Evolutionary conservation across 2,113 vertebrate species (phyloP).

Genomic region (Pteruthius melanotis): DNA sequence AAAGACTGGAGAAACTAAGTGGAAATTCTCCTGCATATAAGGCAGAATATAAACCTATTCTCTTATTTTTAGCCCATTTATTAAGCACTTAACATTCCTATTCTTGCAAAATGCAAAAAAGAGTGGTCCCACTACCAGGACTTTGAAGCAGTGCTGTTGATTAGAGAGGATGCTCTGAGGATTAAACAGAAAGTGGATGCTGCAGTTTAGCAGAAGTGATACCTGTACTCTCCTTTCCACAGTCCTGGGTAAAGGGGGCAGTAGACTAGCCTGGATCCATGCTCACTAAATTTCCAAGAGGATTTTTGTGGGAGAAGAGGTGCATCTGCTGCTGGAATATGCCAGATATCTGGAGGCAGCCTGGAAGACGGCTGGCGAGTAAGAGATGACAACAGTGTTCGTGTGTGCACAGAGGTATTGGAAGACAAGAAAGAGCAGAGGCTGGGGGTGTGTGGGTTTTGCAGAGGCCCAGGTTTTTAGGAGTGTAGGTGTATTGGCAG

Average conservation of each 20-base stretch:
- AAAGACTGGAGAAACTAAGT: not conserved
- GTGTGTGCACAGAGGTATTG: not conserved
- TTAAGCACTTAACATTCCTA: not conserved
- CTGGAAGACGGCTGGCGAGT: not conserved
- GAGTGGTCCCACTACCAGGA: not conserved
- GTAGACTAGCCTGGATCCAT: not conserved
- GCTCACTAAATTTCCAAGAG: not conserved
- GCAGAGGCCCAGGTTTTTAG: not conserved
- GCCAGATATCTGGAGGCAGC: not conserved
- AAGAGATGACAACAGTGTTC: not conserved
- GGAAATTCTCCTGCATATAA: not conserved
- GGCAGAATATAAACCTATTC: not conserved
- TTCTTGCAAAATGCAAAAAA: not conserved
- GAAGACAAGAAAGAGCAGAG: not conserved
- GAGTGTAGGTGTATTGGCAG: not conserved
- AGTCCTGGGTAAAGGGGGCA: not conserved
- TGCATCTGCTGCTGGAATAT: not conserved
- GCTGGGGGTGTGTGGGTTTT: rapidly evolving
- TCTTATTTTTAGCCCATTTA: not conserved
- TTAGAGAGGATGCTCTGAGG: not conserved
- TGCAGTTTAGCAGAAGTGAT: not conserved
- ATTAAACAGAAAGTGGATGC: not conserved
- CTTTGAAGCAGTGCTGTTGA: not conserved
- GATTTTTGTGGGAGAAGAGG: not conserved
- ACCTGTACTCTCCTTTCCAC: not conserved